Conservation (phyloP, 2,113 vertebrate species). For the Sus scrofa region T2T-Sscrofa CM000817.6:44380001-44380500, state of each 20-base stretch:
- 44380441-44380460: no score
- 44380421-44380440: no score
- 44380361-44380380: no score
- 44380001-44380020: no score
- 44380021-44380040: not conserved
- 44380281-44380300: not conserved
- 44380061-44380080: accelerated
- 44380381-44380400: no score
- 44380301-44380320: no score
- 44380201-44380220: no score
- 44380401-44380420: no score
- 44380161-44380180: not conserved
- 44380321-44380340: no score
- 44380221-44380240: not conserved
- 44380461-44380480: no score
- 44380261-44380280: not conserved
- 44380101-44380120: not conserved
- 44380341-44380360: no score
- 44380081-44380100: accelerated
- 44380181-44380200: not conserved
- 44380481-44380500: no score
- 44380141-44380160: not conserved
- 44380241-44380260: not conserved
- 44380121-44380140: not conserved
- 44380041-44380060: not conserved